Base-by-base conservation (phyloP, 2,888 invertebrate genomes). In the Cheiracanthium punctorium region DNA sequence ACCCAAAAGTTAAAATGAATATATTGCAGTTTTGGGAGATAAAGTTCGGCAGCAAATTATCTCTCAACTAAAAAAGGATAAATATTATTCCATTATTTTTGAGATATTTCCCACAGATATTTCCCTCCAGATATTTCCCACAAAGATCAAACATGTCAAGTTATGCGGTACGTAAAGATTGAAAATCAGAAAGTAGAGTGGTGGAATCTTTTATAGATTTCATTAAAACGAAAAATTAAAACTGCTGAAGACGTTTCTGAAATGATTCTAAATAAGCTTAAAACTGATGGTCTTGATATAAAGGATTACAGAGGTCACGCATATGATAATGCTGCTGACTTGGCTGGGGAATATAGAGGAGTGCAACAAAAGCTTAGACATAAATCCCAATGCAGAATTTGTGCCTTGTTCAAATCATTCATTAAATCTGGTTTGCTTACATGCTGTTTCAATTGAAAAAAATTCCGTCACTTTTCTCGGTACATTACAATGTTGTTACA, bases 11-110 rank as follows among this genome's bases (percentile, higher is more conserved):
- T n/a, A n/a, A n/a, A n/a, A n/a, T n/a, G n/a, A n/a, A n/a, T n/a
- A n/a, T n/a, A n/a, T n/a, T n/a, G n/a, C n/a, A n/a, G n/a, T n/a
- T n/a, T n/a, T n/a, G n/a, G n/a, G n/a, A n/a, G n/a, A n/a, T n/a
- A n/a, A n/a, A n/a, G n/a, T n/a, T n/a, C n/a, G n/a, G n/a, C n/a
- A n/a, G n/a, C n/a, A n/a, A n/a, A n/a, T n/a, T n/a, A n/a, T n/a
- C n/a, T n/a, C n/a, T n/a, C n/a, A n/a, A n/a, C n/a, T n/a, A n/a
- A n/a, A n/a, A n/a, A n/a, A n/a, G n/a, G n/a, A n/a, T 24, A 43
- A 73, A 41, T 41, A 41, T 30, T 73, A n/a, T 52, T 73, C 43
- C 17, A 73, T 73, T 52, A 73, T 73, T 17, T 73, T 73, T 29
- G 73, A 73, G 0, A 43, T n/a, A n/a, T n/a, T n/a, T n/a, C n/a